Conservation (phyloP, 2,888 invertebrate species). For the Apotomis betuletana region DNA sequence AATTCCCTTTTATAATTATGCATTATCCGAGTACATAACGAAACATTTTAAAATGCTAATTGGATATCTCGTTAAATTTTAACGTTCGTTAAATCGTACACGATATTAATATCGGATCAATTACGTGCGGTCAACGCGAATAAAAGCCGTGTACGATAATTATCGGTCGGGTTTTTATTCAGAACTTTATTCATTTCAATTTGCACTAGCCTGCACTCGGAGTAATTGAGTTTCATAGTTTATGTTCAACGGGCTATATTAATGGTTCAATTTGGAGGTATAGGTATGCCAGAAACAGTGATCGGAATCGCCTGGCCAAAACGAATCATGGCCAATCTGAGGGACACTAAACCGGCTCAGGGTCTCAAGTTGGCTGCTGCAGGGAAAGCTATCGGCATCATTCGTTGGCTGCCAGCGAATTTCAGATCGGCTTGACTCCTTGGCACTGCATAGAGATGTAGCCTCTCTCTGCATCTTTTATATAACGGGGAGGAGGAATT, state of each 20-base stretch:
- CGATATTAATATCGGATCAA: constrained; percentile 37
- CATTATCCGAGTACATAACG: constrained; percentile 3
- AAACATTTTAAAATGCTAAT: constrained; percentile 40
- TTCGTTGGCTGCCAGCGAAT: too few relatives aligned
- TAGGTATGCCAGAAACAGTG: too few relatives aligned
- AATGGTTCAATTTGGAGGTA: not conserved
- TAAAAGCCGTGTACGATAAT: constrained; percentile 24
- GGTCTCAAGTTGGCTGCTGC: too few relatives aligned
- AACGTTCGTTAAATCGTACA: constrained; percentile 31
- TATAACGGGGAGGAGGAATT: too few relatives aligned
- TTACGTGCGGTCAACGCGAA: constrained; percentile 20
- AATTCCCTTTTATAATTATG: constrained; percentile 5
- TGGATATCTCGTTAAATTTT: constrained; percentile 38
- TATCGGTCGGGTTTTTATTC: constrained; percentile 12
- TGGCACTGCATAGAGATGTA: too few relatives aligned
- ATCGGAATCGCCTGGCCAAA: too few relatives aligned
- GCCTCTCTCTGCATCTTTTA: too few relatives aligned
- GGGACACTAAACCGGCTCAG: too few relatives aligned
- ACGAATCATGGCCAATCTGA: too few relatives aligned
- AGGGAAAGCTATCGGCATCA: too few relatives aligned
- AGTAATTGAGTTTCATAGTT: constrained; percentile 9
- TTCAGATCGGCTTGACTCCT: too few relatives aligned
- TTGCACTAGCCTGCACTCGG: constrained; percentile 1
- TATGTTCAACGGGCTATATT: not conserved
- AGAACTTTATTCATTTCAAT: constrained; percentile 19